These are phyloP conservation scores for Germaria angustata DNA, from an alignment of 2,888 invertebrate genomes.

Conservation along the genomic window DNA sequence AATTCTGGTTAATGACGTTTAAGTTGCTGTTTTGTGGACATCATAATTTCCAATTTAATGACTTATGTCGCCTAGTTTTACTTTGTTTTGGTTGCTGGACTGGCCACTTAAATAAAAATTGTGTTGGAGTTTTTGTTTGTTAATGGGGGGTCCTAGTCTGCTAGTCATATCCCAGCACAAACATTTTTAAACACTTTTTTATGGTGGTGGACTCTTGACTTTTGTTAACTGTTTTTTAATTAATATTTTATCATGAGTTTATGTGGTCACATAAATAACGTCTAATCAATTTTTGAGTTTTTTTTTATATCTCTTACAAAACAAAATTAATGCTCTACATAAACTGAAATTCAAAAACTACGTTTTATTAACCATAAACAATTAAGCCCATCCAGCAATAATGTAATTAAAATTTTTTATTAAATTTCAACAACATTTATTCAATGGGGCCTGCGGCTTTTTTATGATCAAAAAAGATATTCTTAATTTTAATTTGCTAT, in stretches of 20 bases:
- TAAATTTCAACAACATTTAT: not conserved
- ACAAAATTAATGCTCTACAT: slow-evolving; percentile 21
- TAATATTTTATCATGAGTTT: slow-evolving; percentile 63
- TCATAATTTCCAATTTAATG: slow-evolving; percentile 65
- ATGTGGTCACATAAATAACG: slow-evolving; percentile 58
- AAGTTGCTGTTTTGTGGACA: slow-evolving; percentile 20
- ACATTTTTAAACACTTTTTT: too few species aligned
- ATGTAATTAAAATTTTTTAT: slow-evolving; percentile 14
- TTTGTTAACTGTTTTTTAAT: slow-evolving; percentile 41
- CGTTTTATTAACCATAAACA: slow-evolving; percentile 26
- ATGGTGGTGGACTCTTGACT: too few species aligned
- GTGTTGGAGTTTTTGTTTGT: slow-evolving; percentile 3
- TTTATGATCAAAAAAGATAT: slow-evolving; percentile 12
- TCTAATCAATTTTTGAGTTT: not conserved
- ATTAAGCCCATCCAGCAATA: slow-evolving; percentile 2
- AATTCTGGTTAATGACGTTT: slow-evolving; percentile 26
- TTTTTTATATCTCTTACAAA: not conserved
- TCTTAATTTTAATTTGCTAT: not conserved
- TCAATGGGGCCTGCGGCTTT: slow-evolving; percentile 34
- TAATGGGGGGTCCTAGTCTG: slow-evolving; percentile 61
- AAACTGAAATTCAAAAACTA: not conserved
- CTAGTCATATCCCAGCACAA: too few species aligned
- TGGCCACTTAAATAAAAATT: not conserved
- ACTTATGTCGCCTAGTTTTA: slow-evolving; percentile 64
- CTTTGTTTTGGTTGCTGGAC: not conserved